phyloP scores from a whole-genome alignment of 2,797 vertebrate species.

The Podargus strigoides region DNA sequence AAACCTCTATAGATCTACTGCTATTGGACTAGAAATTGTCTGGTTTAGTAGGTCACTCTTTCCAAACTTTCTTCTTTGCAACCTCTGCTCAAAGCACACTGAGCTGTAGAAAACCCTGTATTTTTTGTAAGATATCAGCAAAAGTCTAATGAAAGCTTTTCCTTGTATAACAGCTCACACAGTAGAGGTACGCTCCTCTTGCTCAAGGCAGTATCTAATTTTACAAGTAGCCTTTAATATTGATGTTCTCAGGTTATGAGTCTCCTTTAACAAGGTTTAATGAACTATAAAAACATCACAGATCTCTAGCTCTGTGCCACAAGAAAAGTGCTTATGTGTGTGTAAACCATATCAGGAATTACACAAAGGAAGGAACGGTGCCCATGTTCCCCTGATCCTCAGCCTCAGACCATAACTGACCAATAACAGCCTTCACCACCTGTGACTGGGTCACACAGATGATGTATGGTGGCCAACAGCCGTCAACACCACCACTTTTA shows the following conservation, averaged over 20 bases:
- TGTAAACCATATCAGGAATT: not conserved
- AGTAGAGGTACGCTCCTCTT: not conserved
- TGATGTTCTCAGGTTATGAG: not conserved
- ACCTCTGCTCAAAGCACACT: not conserved
- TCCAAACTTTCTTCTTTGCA: not conserved
- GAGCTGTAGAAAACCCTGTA: not conserved
- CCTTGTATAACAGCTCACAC: not conserved
- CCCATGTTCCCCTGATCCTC: rapidly evolving
- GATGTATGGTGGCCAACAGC: not conserved
- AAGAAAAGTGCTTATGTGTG: rapidly evolving
- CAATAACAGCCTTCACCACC: rapidly evolving
- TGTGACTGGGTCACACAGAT: rapidly evolving
- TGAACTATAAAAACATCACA: not conserved
- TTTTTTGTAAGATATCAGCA: not conserved
- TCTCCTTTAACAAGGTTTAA: not conserved
- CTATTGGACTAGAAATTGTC: not conserved
- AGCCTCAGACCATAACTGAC: not conserved
- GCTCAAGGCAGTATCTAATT: not conserved
- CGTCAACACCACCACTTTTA: rapidly evolving
- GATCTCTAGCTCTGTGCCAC: not conserved
- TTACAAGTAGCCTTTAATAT: not conserved
- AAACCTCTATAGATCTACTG: not conserved
- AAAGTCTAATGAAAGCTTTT: not conserved
- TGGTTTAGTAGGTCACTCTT: not conserved
- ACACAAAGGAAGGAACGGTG: not conserved